Conservation (phyloP, 2,113 vertebrate species). For the Bufo gargarizans region DNA sequence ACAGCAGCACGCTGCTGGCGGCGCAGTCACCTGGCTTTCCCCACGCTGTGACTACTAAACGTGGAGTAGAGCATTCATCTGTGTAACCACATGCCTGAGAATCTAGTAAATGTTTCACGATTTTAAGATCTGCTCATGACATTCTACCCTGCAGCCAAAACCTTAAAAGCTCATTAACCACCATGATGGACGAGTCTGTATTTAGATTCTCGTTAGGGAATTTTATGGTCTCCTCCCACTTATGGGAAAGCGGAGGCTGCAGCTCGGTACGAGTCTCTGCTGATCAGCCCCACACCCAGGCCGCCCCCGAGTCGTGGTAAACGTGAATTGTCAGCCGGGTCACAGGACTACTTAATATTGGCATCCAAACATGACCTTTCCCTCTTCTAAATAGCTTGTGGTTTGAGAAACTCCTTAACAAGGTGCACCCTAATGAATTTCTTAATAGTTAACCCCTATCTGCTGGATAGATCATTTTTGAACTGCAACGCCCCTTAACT, state of each 20-base stretch:
- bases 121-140: constrained; percentile 34
- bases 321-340: background rate
- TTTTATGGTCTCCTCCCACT: constrained; percentile 30
- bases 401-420: no score
- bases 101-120: constrained; percentile 26
- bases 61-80: constrained; percentile 24
- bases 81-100: constrained; percentile 28
- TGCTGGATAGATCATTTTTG: no score
- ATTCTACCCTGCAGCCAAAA: background rate
- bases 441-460: no score
- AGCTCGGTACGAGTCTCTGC: background rate
- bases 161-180: constrained; percentile 37
- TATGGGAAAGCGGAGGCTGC: constrained; percentile 11
- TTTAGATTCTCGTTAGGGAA: background rate
- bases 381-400: no score
- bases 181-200: constrained; percentile 18
- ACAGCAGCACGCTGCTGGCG: background rate
- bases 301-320: no score
- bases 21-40: background rate
- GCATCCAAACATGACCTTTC: no score
- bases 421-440: no score
- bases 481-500: no score
- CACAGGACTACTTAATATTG: no score
- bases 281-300: background rate
- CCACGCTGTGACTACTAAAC: background rate